Evolutionary conservation across 2,888 invertebrate species (phyloP), one percentile per base, ranked within the genome.

Genomic region (Rhopalosiphum nymphaeae): DNA sequence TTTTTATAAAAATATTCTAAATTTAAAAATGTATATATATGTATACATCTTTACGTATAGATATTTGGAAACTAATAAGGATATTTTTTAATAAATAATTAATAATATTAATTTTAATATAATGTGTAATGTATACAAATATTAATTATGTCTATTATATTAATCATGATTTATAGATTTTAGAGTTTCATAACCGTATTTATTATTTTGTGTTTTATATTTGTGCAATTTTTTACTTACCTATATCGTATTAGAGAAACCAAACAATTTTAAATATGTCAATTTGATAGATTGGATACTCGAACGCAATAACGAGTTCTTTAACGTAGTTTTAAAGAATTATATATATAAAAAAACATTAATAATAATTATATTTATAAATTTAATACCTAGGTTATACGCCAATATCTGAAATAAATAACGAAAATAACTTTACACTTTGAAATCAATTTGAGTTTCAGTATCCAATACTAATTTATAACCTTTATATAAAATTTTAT

Each of bases 381-480:
- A 42, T 57, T 26, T 29, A 53, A 53, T 49, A 36, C 53, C 3
- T 87, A 49, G n/a, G 16, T 36, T 49, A 9, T 36, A 9, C 78
- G 78, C 36, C 78, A 78, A 78, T 36, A 78, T 36, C 78, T 36
- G 9, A 36, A 78, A 78, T 78, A 78, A 78, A 78, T 78, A 78
- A 78, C 78, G 78, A 78, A 78, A 78, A 78, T 78, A 36, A 78
- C 36, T 78, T 78, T 36, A 78, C 36, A 78, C 78, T 78, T 67
- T 16, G 78, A 36, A 78, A 36, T 78, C 78, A 78, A 78, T 78
- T 78, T 78, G 78, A 21, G 78, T 36, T 36, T 78, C 78, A 7
- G 7, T 21, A 21, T 36, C 26, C 78, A 78, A 36, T 78, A 78
- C 78, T 42, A 78, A 78, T 78, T 78, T 78, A 78, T 78, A 78